Base-by-base conservation (phyloP, 1,140 invertebrate genomes). In the Antheraea mylitta region DNA sequence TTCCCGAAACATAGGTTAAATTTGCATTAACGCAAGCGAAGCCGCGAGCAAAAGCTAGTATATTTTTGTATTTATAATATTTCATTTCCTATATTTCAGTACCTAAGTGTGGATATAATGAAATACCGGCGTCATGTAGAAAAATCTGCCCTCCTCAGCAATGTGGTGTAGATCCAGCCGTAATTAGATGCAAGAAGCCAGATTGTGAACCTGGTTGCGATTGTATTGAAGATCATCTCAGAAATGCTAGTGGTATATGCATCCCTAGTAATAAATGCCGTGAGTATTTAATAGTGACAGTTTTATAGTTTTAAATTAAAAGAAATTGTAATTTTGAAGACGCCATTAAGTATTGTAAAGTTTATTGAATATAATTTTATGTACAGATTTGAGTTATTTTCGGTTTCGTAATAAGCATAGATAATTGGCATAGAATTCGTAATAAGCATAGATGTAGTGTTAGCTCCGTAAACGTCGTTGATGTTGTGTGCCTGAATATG, bases 221-320 rank as follows among this genome's bases (percentile, higher is more conserved):
- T 19, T 77, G 76, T 65, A 64, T 69, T 3, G 53, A 74, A 2
- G 64, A 66, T 18, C 69, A 75, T 53, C 53, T 75, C 4, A 70
- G 76, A 10, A 71, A 71, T 45, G 48, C 38, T 3, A 69, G 69
- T 16, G 70, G 72, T 0, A 59, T 67, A n/a, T 77, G 75, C 36
- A 68, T 77, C 19, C 67, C 66, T 3, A 72, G 59, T 37, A 65
- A 69, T 38, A n/a, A 82, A 18, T 86, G 83, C 53, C 64, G 74
- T 77, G 72, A 71, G 73, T 75, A 62, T 18, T 67, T 19, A 18
- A 19, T 53, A 18, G 38, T 58, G 22, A 2, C 22, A 30, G 22
- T 30, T 30, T 30, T 30, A 30, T 30, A 30, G n/a, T n/a, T n/a
- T n/a, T n/a, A n/a, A n/a, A n/a, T n/a, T n/a, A n/a, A n/a, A n/a